Evolutionary conservation across 2,113 vertebrate species (phyloP).

Genomic region (Clarias gariepinus): DNA sequence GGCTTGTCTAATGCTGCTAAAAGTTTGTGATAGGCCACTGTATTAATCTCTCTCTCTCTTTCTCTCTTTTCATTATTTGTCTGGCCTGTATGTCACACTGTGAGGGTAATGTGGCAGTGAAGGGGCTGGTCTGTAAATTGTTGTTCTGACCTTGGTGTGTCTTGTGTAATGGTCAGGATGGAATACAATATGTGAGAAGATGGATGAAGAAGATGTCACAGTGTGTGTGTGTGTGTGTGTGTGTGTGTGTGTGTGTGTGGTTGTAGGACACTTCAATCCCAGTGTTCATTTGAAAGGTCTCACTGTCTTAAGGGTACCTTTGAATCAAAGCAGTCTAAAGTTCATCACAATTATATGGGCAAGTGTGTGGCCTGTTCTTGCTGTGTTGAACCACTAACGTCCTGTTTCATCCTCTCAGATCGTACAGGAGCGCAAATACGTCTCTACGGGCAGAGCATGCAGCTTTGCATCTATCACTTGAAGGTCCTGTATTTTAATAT

Average conservation of each 20-base stretch:
- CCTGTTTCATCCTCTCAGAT: neutral
- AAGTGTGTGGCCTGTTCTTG: neutral
- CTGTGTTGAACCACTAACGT: neutral
- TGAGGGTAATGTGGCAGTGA: conserved; percentile 7
- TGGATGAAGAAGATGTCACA: neutral
- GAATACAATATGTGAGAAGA: conserved; percentile 16
- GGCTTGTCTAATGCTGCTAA: conserved; percentile 14
- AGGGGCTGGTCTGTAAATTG: conserved; percentile 46
- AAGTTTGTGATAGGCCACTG: neutral
- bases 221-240: neutral
- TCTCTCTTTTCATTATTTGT: conserved; percentile 4
- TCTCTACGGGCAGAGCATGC: neutral
- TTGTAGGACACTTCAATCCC: neutral
- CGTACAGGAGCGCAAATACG: neutral
- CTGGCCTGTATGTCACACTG: conserved; percentile 9
- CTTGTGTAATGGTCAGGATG: neutral
- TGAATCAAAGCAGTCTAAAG: neutral
- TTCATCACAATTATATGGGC: neutral
- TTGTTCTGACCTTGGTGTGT: conserved; percentile 48
- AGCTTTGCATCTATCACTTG: neutral
- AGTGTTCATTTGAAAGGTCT: conserved; percentile 13
- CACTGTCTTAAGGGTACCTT: neutral
- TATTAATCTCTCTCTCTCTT: conserved; percentile 13
- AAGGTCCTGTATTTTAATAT: no score
- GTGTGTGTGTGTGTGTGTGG: neutral